Base-by-base conservation (phyloP, 1,140 invertebrate species). In the Panonychus citri region DNA sequence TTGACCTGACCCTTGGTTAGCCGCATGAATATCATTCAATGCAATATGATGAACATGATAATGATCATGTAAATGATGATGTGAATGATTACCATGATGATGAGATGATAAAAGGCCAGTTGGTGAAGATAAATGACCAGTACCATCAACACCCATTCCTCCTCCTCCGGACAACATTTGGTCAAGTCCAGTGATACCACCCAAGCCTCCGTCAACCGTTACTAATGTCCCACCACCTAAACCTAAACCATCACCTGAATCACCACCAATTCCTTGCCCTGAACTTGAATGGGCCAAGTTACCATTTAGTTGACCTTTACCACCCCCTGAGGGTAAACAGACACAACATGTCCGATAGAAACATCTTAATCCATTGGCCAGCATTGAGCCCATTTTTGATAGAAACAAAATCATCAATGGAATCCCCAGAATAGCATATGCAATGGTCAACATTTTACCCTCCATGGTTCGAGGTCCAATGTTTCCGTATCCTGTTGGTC, bases 341-440 rank as follows among this genome's bases (percentile, higher is more conserved):
- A 13, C n/a, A n/a, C 43, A 46, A 46, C n/a, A 46, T n/a, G 15
- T 46, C 10, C 43, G 43, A 19, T 46, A 24, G 8, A 46, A 46
- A 19, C n/a, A 24, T 46, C 21, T 24, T 2, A 24, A n/a, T 10
- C 43, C 43, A 46, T 46, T 46, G 43, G 43, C 43, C 43, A 46
- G n/a, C 21, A 46, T 21, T n/a, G 21, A 46, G n/a, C 89, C 88
- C 59, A 95, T 91, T 66, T 91, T 91, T 42, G 87, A 90, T 28
- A 95, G 75, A 63, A 86, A 90, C 4, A 94, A 75, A 51, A 96
- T 77, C 71, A 96, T 94, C 19, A 96, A 71, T 0, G 91, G 91
- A 77, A 96, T 94, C 12, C 93, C 93, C 30, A 91, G 80, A 40
- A 96, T 87, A 1, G 90, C 87, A 70, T 96, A 96, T 15, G 90